Percentiles rank a stretch among this genome's conserved stretches.
phyloP scores from a whole-genome alignment of 2,113 vertebrate genomes.

The Lophius piscatorius region DNA sequence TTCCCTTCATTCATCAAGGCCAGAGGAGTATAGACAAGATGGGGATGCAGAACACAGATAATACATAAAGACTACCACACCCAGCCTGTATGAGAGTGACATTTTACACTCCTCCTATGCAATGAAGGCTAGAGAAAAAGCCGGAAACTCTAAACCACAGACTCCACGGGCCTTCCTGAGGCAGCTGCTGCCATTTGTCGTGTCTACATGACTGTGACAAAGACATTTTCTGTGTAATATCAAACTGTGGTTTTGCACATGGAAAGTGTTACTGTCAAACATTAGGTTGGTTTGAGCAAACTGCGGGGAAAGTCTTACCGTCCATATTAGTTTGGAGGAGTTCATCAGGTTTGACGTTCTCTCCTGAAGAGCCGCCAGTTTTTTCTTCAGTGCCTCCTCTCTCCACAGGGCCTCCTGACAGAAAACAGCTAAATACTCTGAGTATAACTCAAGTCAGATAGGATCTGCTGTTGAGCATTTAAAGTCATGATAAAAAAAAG shows the following conservation, averaged over 20 bases:
- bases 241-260: not conserved
- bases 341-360: conserved; percentile 60
- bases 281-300: not conserved
- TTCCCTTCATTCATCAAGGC: conserved; percentile 29
- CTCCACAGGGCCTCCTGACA: conserved; percentile 80
- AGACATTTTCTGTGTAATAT: not conserved
- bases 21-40: not conserved
- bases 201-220: not conserved
- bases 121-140: conserved; percentile 35
- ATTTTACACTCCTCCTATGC: conserved; percentile 45
- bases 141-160: conserved; percentile 77
- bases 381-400: conserved; percentile 76
- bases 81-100: conserved; percentile 58
- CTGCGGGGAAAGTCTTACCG: conserved; percentile 51
- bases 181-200: conserved; percentile 3
- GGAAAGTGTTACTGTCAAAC: conserved; percentile 2
- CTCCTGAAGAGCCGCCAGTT: conserved; percentile 73
- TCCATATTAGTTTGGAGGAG: conserved; percentile 75
- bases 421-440: conserved; percentile 4
- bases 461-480: not conserved
- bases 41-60: conserved; percentile 30
- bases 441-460: not conserved
- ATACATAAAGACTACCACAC: conserved; percentile 19
- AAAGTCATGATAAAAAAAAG: too few relatives aligned
- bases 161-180: conserved; percentile 52